Base-by-base conservation (phyloP, 2,113 vertebrate genomes). In the Marmota flaviventris region DNA sequence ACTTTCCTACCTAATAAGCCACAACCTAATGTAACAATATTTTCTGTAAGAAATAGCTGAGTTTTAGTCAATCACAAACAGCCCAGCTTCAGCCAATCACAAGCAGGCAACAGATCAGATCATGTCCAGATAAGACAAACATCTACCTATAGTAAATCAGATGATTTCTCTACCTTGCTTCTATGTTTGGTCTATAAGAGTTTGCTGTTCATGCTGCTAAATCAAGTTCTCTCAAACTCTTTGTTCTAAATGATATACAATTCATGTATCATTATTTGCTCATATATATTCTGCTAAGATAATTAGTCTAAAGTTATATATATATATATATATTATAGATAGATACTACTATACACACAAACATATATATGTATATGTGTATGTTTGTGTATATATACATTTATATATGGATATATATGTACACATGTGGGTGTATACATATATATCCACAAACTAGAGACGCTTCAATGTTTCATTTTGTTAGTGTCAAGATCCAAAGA, bases 401-500 rank as follows among this genome's bases (percentile, higher is more conserved):
- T 1, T 42, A 7, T 42, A 6, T 42, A 7, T 42, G 0, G 1
- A 7, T 42, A 45, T 45, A 45, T 45, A 45, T n/a, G n/a, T n/a
- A n/a, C n/a, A n/a, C n/a, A n/a, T n/a, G n/a, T n/a, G n/a, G n/a
- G n/a, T n/a, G 14, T 16, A 53, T 56, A 20, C 56, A 56, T 56
- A 56, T 56, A 56, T 56, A 56, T 18, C 56, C 56, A 56, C 42
- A 78, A 94, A 20, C 32, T 24, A 34, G 11, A 37, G 11, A 10
- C 4, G 63, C 48, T 77, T 79, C 9, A 51, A 34, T 73, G 25
- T 79, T 91, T 81, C 83, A 39, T 51, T 29, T 29, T 89, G 56
- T 56, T 56, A 88, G 10, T 90, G 17, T 81, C 48, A 85, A 85
- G 18, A 76, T 9, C 27, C 79, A 84, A 89, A 89, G 39, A 84